Base-by-base conservation (phyloP, 2,797 vertebrate species). In the Cheirogaleus major region DNA sequence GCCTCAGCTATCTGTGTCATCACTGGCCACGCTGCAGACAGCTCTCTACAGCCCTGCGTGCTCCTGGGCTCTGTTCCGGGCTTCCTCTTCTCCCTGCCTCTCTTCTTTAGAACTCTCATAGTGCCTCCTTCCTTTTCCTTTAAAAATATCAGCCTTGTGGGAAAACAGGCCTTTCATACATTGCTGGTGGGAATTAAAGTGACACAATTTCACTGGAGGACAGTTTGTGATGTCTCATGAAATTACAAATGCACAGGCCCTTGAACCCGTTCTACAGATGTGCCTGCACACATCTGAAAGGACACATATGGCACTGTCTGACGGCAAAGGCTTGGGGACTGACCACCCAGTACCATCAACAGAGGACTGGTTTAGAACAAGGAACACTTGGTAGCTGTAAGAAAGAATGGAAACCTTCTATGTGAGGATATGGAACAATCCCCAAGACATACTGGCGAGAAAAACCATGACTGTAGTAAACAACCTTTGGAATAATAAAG, bases 401-500 rank as follows among this genome's bases (percentile, higher is more conserved):
- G 50, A 57, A 61, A 93, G 52, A 82, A 55, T 0, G 43, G 87
- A 27, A 25, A 18, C 10, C 15, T 14, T 59, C 63, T 73, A 1
- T 32, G 13, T 63, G 22, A 23, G 10, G 48, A 41, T 50, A 48
- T 17, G 32, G 22, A 63, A 65, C 12, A 55, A 86, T 63, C 30
- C n/a, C 52, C 13, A 87, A 70, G 22, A 87, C 41, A 45, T 48
- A 13, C 20, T 75, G 59, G 65, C 84, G 86, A 63, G 92, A 82
- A 85, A 85, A 89, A 32, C 3, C 35, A 20, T 22, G 59, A 52
- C 38, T 65, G 48, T n/a, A 32, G 30, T n/a, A 92, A 92, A 92
- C 18, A 70, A 78, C 20, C 41, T 91, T 63, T 93, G 69, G n/a
- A 81, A 72, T 65, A 89, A 84, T 69, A 75, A 91, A 83, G 82